Evolutionary conservation across 2,888 invertebrate genomes (phyloP), one percentile per base, ranked within the genome.

Genomic region (Myopa testacea): DNA sequence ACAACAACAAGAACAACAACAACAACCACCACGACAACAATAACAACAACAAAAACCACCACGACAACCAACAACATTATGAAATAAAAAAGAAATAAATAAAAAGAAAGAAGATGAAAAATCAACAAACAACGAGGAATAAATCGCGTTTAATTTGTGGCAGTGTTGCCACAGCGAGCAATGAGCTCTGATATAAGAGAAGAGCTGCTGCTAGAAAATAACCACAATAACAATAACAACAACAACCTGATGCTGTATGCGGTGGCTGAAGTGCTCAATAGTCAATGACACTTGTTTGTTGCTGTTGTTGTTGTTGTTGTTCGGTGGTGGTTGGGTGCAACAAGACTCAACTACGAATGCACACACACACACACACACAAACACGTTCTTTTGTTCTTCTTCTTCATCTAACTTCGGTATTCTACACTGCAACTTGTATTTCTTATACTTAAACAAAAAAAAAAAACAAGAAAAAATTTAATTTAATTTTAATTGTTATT

Each of bases 101-200:
- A 45, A 50, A n/a, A 4, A n/a, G 45, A 37, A 38, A 68, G 38
- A 68, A n/a, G n/a, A n/a, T n/a, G n/a, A 45, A 70, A 70, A 70
- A 69, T 5, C 70, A 7, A 70, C 14, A 70, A 55, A 55, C 70
- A 70, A 14, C 65, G 1, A 3, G 26, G 62, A 62, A 69, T 70
- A 78, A 76, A 78, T 73, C 73, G 73, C 63, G 72, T 62, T 76
- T 78, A 73, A 65, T 76, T 78, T 69, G 45, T 45, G 1, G 68
- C 78, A 73, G 65, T 45, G 62, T 65, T 68, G 73, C 73, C 68
- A 70, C 34, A 52, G 55, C 50, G 26, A 69, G 50, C 69, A 38
- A 67, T 67, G 58, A 58, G 16, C 6, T 62, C 62, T 19, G 10
- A n/a, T 34, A 26, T n/a, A 26, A 26, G 62, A 26, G 26, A 26